phyloP scores from a whole-genome alignment of 2,113 vertebrate genomes.

The Cheirogaleus medius region DNA sequence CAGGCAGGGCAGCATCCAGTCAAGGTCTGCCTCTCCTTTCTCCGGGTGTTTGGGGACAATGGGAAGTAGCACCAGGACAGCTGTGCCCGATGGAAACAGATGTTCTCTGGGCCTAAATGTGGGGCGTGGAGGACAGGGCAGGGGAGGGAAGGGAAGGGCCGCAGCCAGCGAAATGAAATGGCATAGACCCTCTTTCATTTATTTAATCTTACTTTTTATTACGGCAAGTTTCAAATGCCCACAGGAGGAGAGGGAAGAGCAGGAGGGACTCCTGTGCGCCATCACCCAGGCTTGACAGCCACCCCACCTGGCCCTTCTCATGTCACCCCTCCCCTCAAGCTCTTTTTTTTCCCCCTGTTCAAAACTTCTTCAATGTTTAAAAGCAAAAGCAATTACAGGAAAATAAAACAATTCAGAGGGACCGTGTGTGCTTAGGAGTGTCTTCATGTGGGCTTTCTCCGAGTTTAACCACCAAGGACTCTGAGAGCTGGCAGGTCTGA shows the following conservation, averaged over 20 bases:
- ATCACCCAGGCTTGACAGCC: neutral
- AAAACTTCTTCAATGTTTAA: too few species aligned
- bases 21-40: slow-evolving; percentile 3
- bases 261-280: accelerated
- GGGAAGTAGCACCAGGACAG: neutral
- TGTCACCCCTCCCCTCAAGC: neutral
- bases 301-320: neutral
- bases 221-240: neutral
- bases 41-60: neutral
- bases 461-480: too few species aligned
- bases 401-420: too few species aligned
- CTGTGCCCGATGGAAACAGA: slow-evolving; percentile 50
- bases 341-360: too few species aligned
- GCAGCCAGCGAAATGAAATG: neutral
- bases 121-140: neutral
- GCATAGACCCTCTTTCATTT: neutral
- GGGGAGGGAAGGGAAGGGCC: neutral
- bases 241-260: neutral
- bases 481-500: too few species aligned
- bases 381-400: too few species aligned
- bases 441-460: too few species aligned
- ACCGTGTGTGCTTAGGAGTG: too few species aligned
- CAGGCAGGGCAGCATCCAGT: neutral
- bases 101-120: slow-evolving; percentile 62
- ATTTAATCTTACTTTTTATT: neutral